Percentiles rank a stretch among this genome's conserved stretches.
Conservation (phyloP, 2,888 invertebrate species). For the Drosophila greeni region DNA sequence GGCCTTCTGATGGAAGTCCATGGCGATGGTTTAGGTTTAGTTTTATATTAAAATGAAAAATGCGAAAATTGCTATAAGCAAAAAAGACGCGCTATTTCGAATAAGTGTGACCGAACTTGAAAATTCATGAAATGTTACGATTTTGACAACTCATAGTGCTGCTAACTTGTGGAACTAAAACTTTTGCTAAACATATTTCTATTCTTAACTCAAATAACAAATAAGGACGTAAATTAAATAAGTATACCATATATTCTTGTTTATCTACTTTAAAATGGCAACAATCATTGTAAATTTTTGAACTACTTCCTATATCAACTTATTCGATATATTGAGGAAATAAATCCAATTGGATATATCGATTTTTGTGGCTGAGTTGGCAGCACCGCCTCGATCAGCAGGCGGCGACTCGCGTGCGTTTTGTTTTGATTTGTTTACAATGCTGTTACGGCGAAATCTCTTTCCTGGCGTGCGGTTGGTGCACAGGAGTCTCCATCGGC, state of each 20-base stretch:
- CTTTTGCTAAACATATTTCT: too few relatives aligned
- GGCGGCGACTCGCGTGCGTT: constrained; percentile 21
- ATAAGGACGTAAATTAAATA: not conserved
- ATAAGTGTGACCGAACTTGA: not conserved
- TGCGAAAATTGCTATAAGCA: not conserved
- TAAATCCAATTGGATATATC: not conserved
- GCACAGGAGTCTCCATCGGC: not conserved
- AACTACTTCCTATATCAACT: too few relatives aligned
- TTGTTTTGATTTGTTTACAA: constrained; percentile 33
- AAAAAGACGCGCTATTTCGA: constrained; percentile 5
- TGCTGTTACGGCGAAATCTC: constrained; percentile 35
- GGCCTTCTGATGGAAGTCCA: constrained; percentile 51
- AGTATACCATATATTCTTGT: not conserved
- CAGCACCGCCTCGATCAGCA: constrained; percentile 22
- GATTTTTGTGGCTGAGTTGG: not conserved
- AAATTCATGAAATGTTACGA: not conserved
- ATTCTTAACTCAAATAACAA: not conserved
- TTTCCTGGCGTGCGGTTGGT: constrained; percentile 18
- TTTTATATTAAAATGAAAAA: not conserved
- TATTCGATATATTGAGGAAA: not conserved
- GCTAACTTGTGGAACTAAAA: not conserved
- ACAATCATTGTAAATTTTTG: not conserved
- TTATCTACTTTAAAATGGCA: not conserved
- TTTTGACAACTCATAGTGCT: not conserved
- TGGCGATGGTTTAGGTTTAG: constrained; percentile 4